Percentiles rank a stretch among this genome's conserved stretches.
Evolutionary conservation across 2,113 vertebrate genomes (phyloP).

Genomic region (Pteropus alecto): DNA sequence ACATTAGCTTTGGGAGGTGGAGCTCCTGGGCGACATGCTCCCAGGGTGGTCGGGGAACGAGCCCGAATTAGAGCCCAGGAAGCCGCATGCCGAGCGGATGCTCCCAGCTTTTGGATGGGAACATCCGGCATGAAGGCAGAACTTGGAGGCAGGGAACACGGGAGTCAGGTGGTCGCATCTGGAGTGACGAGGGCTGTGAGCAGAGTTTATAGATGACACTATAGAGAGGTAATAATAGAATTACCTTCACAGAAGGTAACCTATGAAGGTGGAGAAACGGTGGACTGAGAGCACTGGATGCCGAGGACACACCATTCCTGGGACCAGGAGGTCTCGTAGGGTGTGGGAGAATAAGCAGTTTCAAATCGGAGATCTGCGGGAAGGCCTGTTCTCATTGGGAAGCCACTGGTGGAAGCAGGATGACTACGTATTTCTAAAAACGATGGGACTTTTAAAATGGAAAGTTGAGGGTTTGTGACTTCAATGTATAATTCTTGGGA

Average conservation of each 20-base stretch:
- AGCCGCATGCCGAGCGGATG: not conserved
- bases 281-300: not conserved
- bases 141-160: not conserved
- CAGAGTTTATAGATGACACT: not conserved
- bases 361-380: not conserved
- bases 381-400: not conserved
- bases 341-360: fast-evolving
- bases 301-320: not conserved
- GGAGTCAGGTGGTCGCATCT: not conserved
- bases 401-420: not conserved
- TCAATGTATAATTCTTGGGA: not conserved
- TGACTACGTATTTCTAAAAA: not conserved
- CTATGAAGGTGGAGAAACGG: fast-evolving
- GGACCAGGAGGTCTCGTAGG: not conserved
- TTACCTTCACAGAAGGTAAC: not conserved
- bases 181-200: not conserved
- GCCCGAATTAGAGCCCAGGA: not conserved
- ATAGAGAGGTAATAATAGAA: no score
- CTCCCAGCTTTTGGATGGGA: not conserved
- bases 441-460: not conserved
- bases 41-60: not conserved
- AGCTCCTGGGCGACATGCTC: not conserved
- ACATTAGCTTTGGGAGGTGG: not conserved
- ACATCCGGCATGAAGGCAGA: not conserved
- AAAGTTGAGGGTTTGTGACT: not conserved